These are phyloP conservation scores for Empidonax traillii DNA, from an alignment of 2,113 vertebrate species.

Conservation along the genomic window DNA sequence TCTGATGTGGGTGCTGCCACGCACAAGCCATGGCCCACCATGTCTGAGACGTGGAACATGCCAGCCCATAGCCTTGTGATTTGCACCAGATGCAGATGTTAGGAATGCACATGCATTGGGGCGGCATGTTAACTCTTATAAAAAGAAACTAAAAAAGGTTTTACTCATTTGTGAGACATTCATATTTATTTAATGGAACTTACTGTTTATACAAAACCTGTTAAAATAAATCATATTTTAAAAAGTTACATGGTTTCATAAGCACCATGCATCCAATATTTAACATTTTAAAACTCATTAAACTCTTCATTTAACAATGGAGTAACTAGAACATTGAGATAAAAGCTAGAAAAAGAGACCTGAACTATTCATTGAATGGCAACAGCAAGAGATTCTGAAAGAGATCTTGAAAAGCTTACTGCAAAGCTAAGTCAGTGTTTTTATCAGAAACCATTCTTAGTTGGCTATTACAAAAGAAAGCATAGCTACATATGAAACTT, in stretches of 20 bases:
- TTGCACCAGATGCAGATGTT: not conserved
- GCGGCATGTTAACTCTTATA: not conserved
- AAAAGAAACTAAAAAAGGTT: not conserved
- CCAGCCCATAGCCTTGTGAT: not conserved
- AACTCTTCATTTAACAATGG: not conserved
- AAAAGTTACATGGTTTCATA: not conserved
- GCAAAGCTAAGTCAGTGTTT: not conserved
- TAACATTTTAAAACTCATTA: not conserved
- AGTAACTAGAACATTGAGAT: not conserved
- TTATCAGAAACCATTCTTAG: not conserved
- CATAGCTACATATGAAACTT: not conserved
- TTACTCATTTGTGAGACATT: not conserved
- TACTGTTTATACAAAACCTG: not conserved
- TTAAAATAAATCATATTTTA: not conserved
- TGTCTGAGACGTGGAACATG: accelerated
- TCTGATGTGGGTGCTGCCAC: not conserved
- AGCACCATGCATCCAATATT: not conserved
- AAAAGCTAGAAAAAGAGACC: not conserved
- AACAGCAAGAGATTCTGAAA: not conserved
- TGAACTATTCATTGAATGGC: not conserved
- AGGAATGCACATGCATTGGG: not conserved
- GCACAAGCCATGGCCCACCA: not conserved
- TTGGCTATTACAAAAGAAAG: not conserved
- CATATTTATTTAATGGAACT: not conserved
- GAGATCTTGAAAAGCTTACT: not conserved